Percentiles rank a stretch among this genome's conserved stretches.
Evolutionary conservation across 2,888 invertebrate species (phyloP).

Genomic region (Epistrophella euchroma): DNA sequence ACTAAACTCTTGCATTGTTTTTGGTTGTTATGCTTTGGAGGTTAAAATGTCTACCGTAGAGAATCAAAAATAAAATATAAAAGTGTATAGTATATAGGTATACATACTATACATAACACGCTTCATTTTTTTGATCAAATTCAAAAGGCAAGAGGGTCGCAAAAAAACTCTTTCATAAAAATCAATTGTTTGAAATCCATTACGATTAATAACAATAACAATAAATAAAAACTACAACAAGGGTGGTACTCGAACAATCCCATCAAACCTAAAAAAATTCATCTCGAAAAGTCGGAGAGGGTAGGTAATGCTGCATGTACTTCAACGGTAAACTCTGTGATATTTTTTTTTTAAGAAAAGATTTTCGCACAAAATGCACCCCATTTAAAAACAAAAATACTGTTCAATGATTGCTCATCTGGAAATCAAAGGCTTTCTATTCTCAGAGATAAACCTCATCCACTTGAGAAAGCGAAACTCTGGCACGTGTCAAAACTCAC

Average conservation of each 20-base stretch:
- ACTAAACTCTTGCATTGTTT: neutral
- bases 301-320: constrained; percentile 22
- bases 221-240: constrained; percentile 74
- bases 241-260: constrained; percentile 36
- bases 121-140: constrained; percentile 21
- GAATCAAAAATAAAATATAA: constrained; percentile 51
- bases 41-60: constrained; percentile 23
- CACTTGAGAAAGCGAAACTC: constrained; percentile 69
- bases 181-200: constrained; percentile 75
- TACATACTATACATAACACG: constrained; percentile 15
- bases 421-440: constrained; percentile 69
- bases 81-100: neutral
- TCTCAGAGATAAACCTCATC: constrained; percentile 61
- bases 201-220: constrained; percentile 75
- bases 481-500: constrained; percentile 73
- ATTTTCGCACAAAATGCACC: constrained; percentile 53
- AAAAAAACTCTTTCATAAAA: constrained; percentile 69
- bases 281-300: constrained; percentile 39
- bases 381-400: constrained; percentile 30
- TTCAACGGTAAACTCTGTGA: constrained; percentile 5
- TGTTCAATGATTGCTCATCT: constrained; percentile 68
- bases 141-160: constrained; percentile 2
- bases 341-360: neutral
- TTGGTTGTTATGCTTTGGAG: neutral
- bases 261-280: constrained; percentile 21